Conservation (phyloP, 2,888 invertebrate genomes). For the Gastracanthus pulcherrimus region DNA sequence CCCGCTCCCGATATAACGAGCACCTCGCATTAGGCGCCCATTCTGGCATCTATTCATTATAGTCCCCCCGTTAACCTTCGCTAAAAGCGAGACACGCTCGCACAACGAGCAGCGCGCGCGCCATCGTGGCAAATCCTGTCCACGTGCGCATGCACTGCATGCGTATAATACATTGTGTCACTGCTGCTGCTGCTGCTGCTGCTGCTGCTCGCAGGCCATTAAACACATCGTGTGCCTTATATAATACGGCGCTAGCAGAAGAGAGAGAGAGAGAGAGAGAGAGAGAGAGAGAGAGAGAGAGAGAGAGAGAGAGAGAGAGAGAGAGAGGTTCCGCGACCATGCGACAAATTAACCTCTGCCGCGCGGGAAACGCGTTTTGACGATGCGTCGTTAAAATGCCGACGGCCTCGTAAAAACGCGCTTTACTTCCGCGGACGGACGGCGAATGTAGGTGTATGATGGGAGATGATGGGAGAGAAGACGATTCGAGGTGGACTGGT, state of each 20-base stretch:
- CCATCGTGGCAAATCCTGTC: not conserved
- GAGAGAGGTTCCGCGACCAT: constrained; percentile 64
- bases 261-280: too few species aligned
- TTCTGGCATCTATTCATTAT: not conserved
- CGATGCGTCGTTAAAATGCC: constrained; percentile 5
- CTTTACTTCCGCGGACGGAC: not conserved
- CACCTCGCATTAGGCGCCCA: not conserved
- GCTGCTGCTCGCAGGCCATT: constrained; percentile 62
- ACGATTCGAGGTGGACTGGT: not conserved
- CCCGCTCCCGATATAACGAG: not conserved
- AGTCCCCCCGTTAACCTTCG: not conserved
- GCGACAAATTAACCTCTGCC: constrained; percentile 70
- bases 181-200: not conserved
- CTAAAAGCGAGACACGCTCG: not conserved
- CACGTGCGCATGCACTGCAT: constrained; percentile 50
- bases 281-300: too few species aligned
- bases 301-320: too few species aligned
- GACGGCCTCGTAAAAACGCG: not conserved
- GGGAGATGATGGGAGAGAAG: not conserved
- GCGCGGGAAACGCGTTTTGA: not conserved
- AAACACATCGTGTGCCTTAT: constrained; percentile 63
- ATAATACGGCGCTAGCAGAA: too few species aligned
- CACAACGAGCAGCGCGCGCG: too few species aligned
- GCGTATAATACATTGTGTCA: not conserved
- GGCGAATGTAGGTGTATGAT: not conserved